Evolutionary conservation across 35 echinoderm and acorn worm genomes (phyloP).

Genomic region (Strongylocentrotus purpuratus): DNA sequence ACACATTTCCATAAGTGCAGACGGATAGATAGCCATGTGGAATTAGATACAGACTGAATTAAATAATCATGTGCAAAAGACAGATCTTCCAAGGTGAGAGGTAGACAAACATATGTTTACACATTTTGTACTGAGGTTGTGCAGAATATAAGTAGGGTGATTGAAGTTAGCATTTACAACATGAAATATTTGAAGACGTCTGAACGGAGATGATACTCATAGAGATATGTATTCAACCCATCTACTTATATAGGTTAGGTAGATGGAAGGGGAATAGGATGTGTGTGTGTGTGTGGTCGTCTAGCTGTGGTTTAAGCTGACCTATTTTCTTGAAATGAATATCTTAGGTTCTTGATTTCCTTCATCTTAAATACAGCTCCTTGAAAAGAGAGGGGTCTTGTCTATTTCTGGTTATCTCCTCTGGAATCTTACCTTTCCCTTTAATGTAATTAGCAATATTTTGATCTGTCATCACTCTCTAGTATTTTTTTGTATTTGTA

Average conservation of each 20-base stretch:
- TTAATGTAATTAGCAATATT: neutral
- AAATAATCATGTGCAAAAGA: neutral
- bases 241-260: neutral
- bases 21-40: too few relatives aligned
- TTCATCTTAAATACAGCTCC: neutral
- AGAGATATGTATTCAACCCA: conserved; percentile 3
- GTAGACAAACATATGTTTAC: neutral
- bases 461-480: neutral
- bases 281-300: neutral
- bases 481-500: neutral
- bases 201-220: neutral
- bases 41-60: neutral
- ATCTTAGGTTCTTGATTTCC: neutral
- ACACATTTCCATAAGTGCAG: too few relatives aligned
- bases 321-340: conserved; percentile 46
- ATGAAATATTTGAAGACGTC: neutral
- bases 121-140: neutral
- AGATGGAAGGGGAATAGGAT: neutral
- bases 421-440: neutral
- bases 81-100: neutral
- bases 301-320: conserved; percentile 13
- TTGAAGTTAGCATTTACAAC: neutral
- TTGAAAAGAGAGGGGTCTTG: neutral
- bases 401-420: neutral
- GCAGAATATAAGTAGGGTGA: neutral